Evolutionary conservation across 2,797 vertebrate species (phyloP), one percentile per base, ranked within the genome.

Genomic region (Thamnophis elegans): DNA sequence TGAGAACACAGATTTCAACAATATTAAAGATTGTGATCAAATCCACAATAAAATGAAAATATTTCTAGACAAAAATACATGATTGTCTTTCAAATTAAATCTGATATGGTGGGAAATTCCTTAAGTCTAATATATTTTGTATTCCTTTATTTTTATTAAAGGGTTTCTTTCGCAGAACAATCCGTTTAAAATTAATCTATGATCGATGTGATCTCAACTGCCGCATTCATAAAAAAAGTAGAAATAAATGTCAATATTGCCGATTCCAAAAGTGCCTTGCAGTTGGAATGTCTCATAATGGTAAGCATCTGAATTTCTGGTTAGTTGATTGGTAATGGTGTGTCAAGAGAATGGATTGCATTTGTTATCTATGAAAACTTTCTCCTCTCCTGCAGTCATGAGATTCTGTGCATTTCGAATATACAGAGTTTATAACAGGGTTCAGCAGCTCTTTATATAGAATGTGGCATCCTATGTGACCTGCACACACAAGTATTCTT

Each of bases 161-260:
- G 99, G 99, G 99, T 51, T 99, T 99, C 96, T 99, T 99, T 96
- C 98, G 99, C 65, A 98, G 99, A 93, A 99, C 99, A 7, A 99
- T 99, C 97, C 97, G 99, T 93, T 97, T 99, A 97, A 99, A 99
- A 97, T 97, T 99, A 87, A 99, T 99, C 56, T 99, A 99, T 26
- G 99, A 99, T 96, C 98, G 98, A 93, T 99, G 99, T 94, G 98
- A 99, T 62, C 98, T 99, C 28, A 99, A 99, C 96, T 99, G 99
- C 96, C 98, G 99, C 65, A 99, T 99, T 96, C 99, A 99, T 97
- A 99, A 99, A 97, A 99, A 99, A 94, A 99, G 99, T 92, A 98
- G 99, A 93, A 99, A 99, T 97, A 99, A 99, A 98, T 99, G 99
- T 95, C 99, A 99, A 95, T 99, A 99, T 97, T 99, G 99, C 96